phyloP scores from a whole-genome alignment of 1,140 invertebrate species.

The Trichomalopsis sarcophagae region DNA sequence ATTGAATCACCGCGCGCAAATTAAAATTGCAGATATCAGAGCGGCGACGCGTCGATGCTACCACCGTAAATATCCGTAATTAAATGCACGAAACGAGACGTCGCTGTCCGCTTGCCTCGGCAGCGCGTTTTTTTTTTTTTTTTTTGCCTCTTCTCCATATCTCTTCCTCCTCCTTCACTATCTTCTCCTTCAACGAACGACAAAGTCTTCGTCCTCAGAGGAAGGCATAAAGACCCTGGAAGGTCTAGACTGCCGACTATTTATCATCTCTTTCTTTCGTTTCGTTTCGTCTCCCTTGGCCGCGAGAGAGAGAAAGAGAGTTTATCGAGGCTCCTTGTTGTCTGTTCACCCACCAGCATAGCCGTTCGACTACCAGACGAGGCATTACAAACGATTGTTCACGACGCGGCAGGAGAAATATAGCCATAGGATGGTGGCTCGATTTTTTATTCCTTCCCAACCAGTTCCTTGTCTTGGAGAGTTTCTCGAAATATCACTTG shows the following conservation, averaged over 20 bases:
- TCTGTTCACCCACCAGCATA: neutral
- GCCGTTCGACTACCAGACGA: neutral
- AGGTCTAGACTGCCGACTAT: slow-evolving; percentile 15
- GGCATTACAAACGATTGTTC: slow-evolving; percentile 12
- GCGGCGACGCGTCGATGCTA: neutral
- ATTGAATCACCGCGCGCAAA: neutral
- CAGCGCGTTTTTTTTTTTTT: neutral
- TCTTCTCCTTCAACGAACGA: no score
- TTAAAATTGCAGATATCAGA: slow-evolving; percentile 15
- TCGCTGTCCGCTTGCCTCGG: neutral
- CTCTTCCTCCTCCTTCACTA: neutral
- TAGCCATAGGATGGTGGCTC: neutral
- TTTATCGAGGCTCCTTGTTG: slow-evolving; percentile 5
- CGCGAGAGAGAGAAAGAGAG: neutral
- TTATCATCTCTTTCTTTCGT: slow-evolving; percentile 31
- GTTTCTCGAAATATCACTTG: neutral
- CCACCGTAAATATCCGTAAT: neutral
- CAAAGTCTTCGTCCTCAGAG: slow-evolving; percentile 2
- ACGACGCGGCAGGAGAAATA: neutral
- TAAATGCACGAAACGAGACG: slow-evolving; percentile 11
- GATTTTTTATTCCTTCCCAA: neutral
- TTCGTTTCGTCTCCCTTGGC: neutral
- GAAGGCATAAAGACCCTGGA: slow-evolving; percentile 7
- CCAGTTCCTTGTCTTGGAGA: neutral
- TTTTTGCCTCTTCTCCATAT: neutral